Evolutionary conservation across 2,888 invertebrate genomes (phyloP).

Genomic region (Allygus modestus): DNA sequence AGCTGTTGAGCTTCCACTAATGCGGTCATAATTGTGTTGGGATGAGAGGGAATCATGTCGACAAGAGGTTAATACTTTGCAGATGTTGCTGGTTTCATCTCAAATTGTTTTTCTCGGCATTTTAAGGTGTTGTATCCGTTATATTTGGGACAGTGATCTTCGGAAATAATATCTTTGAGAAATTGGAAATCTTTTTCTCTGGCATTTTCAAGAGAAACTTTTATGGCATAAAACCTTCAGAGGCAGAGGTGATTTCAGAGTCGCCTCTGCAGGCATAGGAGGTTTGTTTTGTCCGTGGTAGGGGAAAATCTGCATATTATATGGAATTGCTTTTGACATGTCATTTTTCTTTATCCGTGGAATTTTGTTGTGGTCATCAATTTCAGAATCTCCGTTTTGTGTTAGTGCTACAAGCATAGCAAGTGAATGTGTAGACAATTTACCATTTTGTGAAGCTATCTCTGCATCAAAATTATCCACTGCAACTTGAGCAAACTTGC

Average conservation of each 20-base stretch:
- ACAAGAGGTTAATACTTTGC: background rate
- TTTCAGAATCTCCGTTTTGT: too few relatives aligned
- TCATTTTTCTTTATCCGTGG: too few relatives aligned
- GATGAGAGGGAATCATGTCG: background rate
- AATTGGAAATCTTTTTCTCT: background rate
- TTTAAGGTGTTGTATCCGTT: background rate
- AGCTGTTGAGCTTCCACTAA: background rate
- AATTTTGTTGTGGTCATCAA: too few relatives aligned
- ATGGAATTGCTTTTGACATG: too few relatives aligned
- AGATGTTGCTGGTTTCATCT: background rate
- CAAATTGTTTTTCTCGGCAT: background rate
- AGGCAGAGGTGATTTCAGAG: too few relatives aligned
- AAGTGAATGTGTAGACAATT: constrained; percentile 14
- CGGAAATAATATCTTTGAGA: background rate
- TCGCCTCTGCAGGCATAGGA: too few relatives aligned
- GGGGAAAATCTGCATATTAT: too few relatives aligned
- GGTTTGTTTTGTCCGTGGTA: too few relatives aligned
- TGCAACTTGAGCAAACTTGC: background rate
- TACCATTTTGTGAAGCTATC: background rate
- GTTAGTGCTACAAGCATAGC: background rate
- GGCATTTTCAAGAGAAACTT: too few relatives aligned
- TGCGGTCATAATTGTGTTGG: background rate
- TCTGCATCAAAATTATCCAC: constrained; percentile 7
- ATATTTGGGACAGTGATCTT: background rate
- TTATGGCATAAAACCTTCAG: too few relatives aligned